Base-by-base conservation (phyloP, 2,113 vertebrate species). In the Sisor rabdophorus region DNA sequence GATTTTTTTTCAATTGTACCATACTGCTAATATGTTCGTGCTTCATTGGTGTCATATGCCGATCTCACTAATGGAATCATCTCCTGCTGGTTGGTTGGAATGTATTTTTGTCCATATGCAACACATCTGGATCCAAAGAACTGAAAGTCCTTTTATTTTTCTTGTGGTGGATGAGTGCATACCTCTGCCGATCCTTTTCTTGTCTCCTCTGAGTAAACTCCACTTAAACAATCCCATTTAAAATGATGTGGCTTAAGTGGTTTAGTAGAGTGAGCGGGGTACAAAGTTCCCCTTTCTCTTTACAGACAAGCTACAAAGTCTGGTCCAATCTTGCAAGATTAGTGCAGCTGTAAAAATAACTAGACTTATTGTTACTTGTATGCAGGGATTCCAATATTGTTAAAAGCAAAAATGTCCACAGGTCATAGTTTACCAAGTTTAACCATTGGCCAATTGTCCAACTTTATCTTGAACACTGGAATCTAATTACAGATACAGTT, bases 171-270 rank as follows among this genome's bases (percentile, higher is more conserved):
- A 73, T 20, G 53, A 64, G 36, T 15, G 22, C 70, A 67, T 79
- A 65, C 52, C 61, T 50, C n/a, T 12, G 53, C 61, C 7, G 59
- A 76, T 76, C 59, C 65, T n/a, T 19, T 63, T 53, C 64, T 17
- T n/a, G 50, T 13, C 55, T 75, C 16, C 60, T 36, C 60, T 68
- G 22, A 9, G 58, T 79, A 68, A 82, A 79, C 13, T 17, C 28
- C 47, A 16, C 10, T 56, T 5, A 32, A 55, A 36, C 71, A 32
- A 80, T 73, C 30, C 36, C 61, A 68, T 4, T 17, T 68, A 69
- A 53, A 79, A 58, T 68, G 56, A 64, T 80, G 69, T 65, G 3
- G 65, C 30, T 70, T 11, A 50, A 69, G 55, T 76, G 53, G 64
- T 6, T 44, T 71, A 59, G 5, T 4, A 17, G 11, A 8, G 24